Conservation (phyloP, 1,140 invertebrate species). For the Drosophila arawakana region DNA sequence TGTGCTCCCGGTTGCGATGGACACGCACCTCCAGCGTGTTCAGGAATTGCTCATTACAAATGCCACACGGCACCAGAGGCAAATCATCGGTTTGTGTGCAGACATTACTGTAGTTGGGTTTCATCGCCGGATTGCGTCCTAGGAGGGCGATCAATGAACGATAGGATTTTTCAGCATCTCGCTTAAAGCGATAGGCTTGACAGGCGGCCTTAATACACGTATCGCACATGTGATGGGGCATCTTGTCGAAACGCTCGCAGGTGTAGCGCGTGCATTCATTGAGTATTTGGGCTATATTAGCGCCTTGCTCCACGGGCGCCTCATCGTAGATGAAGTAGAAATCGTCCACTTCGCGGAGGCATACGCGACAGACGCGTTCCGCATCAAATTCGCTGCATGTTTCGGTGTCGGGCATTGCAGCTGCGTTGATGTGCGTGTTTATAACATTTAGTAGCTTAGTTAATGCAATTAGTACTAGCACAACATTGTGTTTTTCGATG, state of each 20-base stretch:
- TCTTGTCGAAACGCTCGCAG: conserved; percentile 61
- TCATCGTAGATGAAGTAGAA: conserved; percentile 77
- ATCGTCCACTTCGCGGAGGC: conserved; percentile 59
- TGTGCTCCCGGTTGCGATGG: conserved; percentile 60
- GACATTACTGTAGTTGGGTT: conserved; percentile 46
- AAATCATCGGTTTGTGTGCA: conserved; percentile 73
- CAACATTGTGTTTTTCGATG: conserved; percentile 17
- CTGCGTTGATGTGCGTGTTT: background rate
- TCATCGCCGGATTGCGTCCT: conserved; percentile 36
- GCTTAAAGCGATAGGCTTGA: conserved; percentile 74
- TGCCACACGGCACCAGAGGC: conserved; percentile 67
- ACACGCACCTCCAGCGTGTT: conserved; percentile 61
- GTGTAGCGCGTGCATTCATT: conserved; percentile 73
- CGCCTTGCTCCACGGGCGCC: conserved; percentile 57
- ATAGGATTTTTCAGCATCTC: conserved; percentile 68
- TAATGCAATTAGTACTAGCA: conserved; percentile 7
- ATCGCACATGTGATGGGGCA: conserved; percentile 72
- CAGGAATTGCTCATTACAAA: conserved; percentile 70
- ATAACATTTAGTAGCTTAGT: background rate
- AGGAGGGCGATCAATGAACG: conserved; percentile 60
- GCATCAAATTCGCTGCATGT: conserved; percentile 45
- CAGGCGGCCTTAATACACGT: conserved; percentile 64
- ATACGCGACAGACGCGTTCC: conserved; percentile 74
- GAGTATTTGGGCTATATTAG: conserved; percentile 68
- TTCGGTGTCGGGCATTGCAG: conserved; percentile 32